phyloP scores from a whole-genome alignment of 2,113 vertebrate genomes.

The Notechis scutatus region DNA sequence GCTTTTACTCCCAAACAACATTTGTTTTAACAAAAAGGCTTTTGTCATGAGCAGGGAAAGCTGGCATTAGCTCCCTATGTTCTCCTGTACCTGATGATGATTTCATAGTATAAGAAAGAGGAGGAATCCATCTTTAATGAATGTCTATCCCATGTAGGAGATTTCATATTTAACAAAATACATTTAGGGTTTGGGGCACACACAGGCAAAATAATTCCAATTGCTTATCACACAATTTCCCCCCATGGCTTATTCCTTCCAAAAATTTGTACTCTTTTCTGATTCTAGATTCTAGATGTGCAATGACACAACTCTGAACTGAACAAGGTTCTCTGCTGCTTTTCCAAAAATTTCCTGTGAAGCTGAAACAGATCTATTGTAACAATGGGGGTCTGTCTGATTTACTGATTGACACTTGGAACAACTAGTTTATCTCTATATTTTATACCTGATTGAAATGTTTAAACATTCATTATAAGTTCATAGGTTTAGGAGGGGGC shows the following conservation, averaged over 20 bases:
- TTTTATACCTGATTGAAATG: not conserved
- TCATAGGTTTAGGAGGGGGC: not conserved
- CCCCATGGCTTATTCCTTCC: not conserved
- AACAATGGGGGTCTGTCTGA: not conserved
- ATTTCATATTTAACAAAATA: not conserved
- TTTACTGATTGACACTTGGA: not conserved
- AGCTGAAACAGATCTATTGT: not conserved
- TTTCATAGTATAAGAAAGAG: not conserved
- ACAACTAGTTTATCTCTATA: not conserved
- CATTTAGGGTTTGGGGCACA: not conserved
- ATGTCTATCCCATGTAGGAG: not conserved
- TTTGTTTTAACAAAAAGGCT: not conserved
- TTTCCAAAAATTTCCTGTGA: not conserved
- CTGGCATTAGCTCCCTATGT: not conserved
- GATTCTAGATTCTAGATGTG: not conserved
- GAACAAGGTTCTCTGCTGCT: not conserved
- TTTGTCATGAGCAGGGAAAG: not conserved
- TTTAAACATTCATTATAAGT: not conserved
- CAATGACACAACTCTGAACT: not conserved
- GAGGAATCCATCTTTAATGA: not conserved
- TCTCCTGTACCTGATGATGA: not conserved
- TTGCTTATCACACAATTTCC: not conserved
- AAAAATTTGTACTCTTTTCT: not conserved
- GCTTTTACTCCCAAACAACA: not conserved
- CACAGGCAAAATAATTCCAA: not conserved